Base-by-base conservation (phyloP, 2,113 vertebrate species). In the Leptodactylus fuscus region DNA sequence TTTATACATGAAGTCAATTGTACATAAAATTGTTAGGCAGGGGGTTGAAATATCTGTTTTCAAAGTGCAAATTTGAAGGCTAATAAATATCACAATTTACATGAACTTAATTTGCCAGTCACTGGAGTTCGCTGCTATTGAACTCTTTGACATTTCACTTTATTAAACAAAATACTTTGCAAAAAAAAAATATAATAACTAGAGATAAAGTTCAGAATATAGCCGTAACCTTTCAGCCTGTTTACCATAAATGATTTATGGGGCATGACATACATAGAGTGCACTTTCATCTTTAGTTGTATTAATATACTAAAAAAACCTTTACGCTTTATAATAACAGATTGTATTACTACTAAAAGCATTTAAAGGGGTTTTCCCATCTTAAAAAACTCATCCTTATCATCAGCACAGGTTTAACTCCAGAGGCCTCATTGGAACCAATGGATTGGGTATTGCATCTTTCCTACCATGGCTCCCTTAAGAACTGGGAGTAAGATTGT, bases 41-140 rank as follows among this genome's bases (percentile, higher is more conserved):
- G 32, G 60, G 34, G 34, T 58, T n/a, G 34, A 85, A 79, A 80
- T 79, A 58, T 79, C 48, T 85, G 20, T 69, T 85, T 79, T 85
- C 58, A 85, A 46, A 85, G 60, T 78, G 32, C 78, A 78, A 80
- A 85, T 85, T 80, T 85, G 75, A 85, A 85, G 16, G 34, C 48
- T 80, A 85, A 85, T 55, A 85, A 85, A 85, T 85, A 85, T 85
- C 83, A 85, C 83, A 70, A 85, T 85, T 85, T 85, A 67, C 83
- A 85, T 85, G 75, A 85, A 85, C 62, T 85, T 85, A 36, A 80
- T 85, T 85, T 85, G 48, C 83, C 48, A 85, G 65, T 85, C 62
- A 44, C 83, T 79, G 75, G n/a, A 79, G 34, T 77, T 80, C 65
- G 71, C 32, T 71, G 75, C 75, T 79, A 34, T 69, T 85, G 75